Evolutionary conservation across 1,140 invertebrate species (phyloP), one percentile per base, ranked within the genome.

Genomic region (Sarcophaga peregrina): DNA sequence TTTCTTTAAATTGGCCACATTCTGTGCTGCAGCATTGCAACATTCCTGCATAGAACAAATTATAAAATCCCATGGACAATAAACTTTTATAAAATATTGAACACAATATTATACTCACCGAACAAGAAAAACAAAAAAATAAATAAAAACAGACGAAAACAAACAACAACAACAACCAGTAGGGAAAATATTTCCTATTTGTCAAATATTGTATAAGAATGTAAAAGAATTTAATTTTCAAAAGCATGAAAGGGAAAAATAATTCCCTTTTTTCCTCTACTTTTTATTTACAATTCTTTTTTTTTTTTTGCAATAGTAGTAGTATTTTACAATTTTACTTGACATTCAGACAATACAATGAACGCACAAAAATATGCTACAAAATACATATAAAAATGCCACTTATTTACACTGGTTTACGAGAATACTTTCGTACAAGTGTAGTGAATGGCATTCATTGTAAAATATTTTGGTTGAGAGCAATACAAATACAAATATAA

Each of bases 291-390:
- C 3, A 58, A 58, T 5, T 25, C 17, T 20, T 68, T 62, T 17
- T n/a, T 25, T 68, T 68, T 17, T 7, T 13, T 15, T 62, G 10
- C n/a, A 62, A 62, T n/a, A 68, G 5, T 68, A 20, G n/a, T 68
- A 20, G 50, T 52, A 52, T 52, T 68, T 68, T 68, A 8, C 17
- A 20, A 58, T 58, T n/a, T 20, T 68, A 20, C 62, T 68, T 68
- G 62, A 68, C 62, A 68, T 68, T 68, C 62, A 68, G 17, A 68
- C 62, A 68, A 68, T 68, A 68, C 62, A 68, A 68, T 68, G n/a
- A 68, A 68, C 62, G 62, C 62, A 25, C 20, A 20, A 37, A 37
- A 37, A 37, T 37, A 37, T 37, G 25, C 25, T 68, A 68, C 62
- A 58, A 13, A 7, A 58, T 15, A 58, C 54, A 58, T 11, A 58